Evolutionary conservation across 2,797 vertebrate species (phyloP).

Genomic region (Varecia variegata): DNA sequence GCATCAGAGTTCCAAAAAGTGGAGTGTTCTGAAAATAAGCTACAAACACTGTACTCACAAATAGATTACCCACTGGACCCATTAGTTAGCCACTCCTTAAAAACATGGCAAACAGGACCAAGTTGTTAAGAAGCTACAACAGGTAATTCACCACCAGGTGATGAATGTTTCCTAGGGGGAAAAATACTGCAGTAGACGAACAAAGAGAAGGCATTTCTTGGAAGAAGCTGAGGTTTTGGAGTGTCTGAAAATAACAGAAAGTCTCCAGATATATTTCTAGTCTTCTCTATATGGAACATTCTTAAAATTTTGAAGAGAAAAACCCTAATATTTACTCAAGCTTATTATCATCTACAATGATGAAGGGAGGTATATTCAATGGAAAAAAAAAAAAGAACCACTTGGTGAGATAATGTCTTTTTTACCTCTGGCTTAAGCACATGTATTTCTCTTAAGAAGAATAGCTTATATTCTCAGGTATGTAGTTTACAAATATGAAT

Average conservation of each 20-base stretch:
- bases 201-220: slow-evolving; percentile 28
- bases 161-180: not conserved
- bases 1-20: not conserved
- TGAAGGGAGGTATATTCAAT: not conserved
- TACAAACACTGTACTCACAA: not conserved
- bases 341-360: not conserved
- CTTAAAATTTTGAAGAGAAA: not conserved
- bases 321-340: not conserved
- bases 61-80: not conserved
- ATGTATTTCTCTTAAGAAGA: slow-evolving; percentile 21
- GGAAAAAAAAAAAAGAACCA: not conserved
- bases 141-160: not conserved
- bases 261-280: slow-evolving; percentile 31
- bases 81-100: slow-evolving; percentile 9
- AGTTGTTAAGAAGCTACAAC: not conserved
- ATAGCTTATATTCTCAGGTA: not conserved
- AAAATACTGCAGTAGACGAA: not conserved
- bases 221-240: slow-evolving; percentile 26
- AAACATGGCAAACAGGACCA: not conserved
- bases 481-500: slow-evolving; percentile 38
- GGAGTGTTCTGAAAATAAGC: not conserved
- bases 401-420: not conserved
- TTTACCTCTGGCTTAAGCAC: not conserved
- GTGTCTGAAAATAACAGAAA: slow-evolving; percentile 33
- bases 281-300: not conserved